These are phyloP conservation scores for Chloroceryle aenea DNA, from an alignment of 2,113 vertebrate species.

Conservation along the genomic window DNA sequence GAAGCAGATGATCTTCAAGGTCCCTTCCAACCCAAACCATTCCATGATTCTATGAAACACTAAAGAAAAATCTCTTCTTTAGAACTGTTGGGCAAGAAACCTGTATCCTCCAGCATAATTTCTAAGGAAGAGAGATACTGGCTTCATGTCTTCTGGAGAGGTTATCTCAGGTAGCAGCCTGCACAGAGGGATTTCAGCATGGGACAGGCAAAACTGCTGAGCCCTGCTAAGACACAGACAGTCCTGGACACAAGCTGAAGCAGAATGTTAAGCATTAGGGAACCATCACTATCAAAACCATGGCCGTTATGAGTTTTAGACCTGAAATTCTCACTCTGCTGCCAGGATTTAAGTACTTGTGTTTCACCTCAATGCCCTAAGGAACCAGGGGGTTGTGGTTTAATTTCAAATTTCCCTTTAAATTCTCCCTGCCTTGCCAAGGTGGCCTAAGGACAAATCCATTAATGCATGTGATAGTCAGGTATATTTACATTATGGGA, in stretches of 20 bases:
- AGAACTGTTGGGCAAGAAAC: background rate
- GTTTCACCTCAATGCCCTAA: background rate
- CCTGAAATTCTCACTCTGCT: background rate
- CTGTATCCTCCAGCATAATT: background rate
- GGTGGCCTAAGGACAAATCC: conserved; percentile 49
- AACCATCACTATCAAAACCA: background rate
- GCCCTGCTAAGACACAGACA: background rate
- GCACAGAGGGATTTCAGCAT: background rate
- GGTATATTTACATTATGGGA: background rate
- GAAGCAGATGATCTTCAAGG: too few relatives aligned
- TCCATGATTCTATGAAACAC: background rate
- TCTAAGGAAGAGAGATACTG: background rate
- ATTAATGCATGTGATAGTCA: background rate
- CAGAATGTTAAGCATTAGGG: background rate
- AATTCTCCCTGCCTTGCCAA: conserved; percentile 1
- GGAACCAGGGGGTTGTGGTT: background rate
- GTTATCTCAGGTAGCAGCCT: background rate
- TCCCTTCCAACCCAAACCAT: too few relatives aligned
- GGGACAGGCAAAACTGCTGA: background rate
- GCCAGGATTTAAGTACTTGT: background rate
- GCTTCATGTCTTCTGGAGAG: background rate
- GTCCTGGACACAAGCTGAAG: background rate
- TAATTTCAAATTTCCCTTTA: conserved; percentile 22
- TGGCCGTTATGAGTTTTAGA: background rate
- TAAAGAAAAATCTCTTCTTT: background rate